phyloP scores from a whole-genome alignment of 1,140 invertebrate genomes.

The Eupeodes corollae region DNA sequence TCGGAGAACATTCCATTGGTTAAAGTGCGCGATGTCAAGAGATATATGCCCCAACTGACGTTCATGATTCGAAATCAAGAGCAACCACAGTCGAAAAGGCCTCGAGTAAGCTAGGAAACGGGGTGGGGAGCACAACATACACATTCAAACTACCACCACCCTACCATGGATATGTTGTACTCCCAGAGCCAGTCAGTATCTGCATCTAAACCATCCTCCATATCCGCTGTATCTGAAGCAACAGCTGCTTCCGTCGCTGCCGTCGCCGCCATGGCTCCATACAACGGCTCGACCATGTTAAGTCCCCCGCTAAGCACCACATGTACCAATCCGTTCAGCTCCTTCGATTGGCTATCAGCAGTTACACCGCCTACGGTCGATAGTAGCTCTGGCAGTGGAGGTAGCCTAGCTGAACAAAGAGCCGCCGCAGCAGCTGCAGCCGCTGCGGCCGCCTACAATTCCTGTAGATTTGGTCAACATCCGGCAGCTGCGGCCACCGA shows the following conservation, averaged over 20 bases:
- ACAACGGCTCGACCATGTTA: constrained; percentile 21
- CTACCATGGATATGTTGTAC: constrained; percentile 34
- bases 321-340: constrained; percentile 4
- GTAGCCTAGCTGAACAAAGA: constrained; percentile 1
- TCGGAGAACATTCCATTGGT: constrained; percentile 56
- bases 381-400: constrained; percentile 2
- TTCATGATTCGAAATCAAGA: constrained; percentile 53
- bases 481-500: constrained; percentile 18
- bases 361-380: constrained; percentile 5
- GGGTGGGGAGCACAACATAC: constrained; percentile 37
- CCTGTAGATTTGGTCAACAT: constrained; percentile 2
- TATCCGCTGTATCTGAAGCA: constrained; percentile 6
- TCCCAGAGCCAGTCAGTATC: constrained; percentile 25
- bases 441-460: not conserved
- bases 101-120: constrained; percentile 37
- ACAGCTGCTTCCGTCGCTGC: constrained; percentile 15
- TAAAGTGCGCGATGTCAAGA: constrained; percentile 67
- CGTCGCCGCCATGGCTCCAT: not conserved
- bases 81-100: constrained; percentile 31
- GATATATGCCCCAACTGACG: constrained; percentile 75
- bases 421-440: constrained; percentile 6
- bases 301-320: constrained; percentile 21
- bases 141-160: constrained; percentile 13
- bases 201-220: constrained; percentile 8
- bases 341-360: constrained; percentile 10